Evolutionary conservation across 2,888 invertebrate genomes (phyloP), one percentile per base, ranked within the genome.

Genomic region (Rhimphoctona megacephalus): DNA sequence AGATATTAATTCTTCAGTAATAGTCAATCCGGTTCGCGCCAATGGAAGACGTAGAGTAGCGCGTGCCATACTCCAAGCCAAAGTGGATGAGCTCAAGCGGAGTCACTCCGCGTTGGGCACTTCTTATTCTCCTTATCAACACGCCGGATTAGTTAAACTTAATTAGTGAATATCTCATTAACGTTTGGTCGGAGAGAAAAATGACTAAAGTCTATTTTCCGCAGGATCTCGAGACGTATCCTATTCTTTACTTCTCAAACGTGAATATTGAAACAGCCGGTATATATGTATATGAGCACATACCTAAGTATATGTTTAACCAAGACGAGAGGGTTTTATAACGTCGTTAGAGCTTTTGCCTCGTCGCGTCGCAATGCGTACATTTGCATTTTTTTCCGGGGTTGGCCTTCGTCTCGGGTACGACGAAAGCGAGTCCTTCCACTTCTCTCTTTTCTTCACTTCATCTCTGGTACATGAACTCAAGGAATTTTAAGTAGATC

Each of bases 331-430:
- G 46, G 33, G 43, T 81, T 86, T 80, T 73, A 69, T 33, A 83
- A 64, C 64, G 54, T 85, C 85, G 79, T 81, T 79, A 78, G 73
- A 84, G 74, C 79, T 79, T 81, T 69, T 69, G 78, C 19, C 81
- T 81, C 74, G 84, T 78, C 61, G 67, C 86, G 84, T 87, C 87
- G 85, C 87, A 87, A 85, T 87, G 85, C 86, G 84, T 85, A 81
- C 74, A 87, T 87, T 80, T 85, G 70, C 86, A 87, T 85, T 87
- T 87, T 82, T 82, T 76, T 33, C 49, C 76, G 49, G 54, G 19
- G 22, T 57, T 72, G 33, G 39, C 46, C 76, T 76, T 57, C 66
- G 39, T 83, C 67, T 57, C 57, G 43, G 66, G n/a, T 33, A 66
- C n/a, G 64, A 64, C 64, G 67, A 69, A 61, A 54, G 39, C 25